Percentiles rank a stretch among this genome's conserved stretches.
phyloP scores from a whole-genome alignment of 2,888 invertebrate genomes.

The Scelioninae gen. 1 region DNA sequence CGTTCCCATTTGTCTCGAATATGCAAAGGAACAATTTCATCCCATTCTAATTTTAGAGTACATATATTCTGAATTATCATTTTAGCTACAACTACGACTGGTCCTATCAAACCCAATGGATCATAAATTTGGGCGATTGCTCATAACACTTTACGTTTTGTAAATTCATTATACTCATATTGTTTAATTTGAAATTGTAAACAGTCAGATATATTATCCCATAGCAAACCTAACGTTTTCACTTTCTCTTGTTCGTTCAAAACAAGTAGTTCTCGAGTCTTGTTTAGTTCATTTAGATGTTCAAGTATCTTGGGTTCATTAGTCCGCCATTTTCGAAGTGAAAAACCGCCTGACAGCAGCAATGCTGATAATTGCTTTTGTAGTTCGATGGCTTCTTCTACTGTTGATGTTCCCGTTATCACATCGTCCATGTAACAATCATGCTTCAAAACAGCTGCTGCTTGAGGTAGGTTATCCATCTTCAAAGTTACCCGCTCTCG shows the following conservation, averaged over 20 bases:
- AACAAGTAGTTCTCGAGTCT: too few relatives aligned
- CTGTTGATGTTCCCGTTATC: not conserved
- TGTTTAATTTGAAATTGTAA: conserved; percentile 38
- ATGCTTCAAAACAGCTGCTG: not conserved
- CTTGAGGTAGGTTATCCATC: not conserved
- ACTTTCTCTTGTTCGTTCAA: too few relatives aligned
- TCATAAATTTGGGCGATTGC: conserved; percentile 66
- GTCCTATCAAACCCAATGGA: conserved; percentile 58
- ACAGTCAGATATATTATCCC: conserved; percentile 56
- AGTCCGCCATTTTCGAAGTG: not conserved
- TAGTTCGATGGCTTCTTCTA: not conserved
- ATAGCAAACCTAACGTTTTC: conserved; percentile 47
- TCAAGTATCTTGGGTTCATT: too few relatives aligned
- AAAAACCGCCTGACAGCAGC: not conserved
- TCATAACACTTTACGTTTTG: conserved; percentile 55
- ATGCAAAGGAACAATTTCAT: conserved; percentile 21
- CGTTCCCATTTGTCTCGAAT: conserved; percentile 12
- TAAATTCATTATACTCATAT: not conserved
- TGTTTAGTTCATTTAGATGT: too few relatives aligned
- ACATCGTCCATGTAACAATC: conserved; percentile 17
- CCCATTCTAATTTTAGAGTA: conserved; percentile 37
- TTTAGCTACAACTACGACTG: conserved; percentile 60
- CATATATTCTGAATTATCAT: conserved; percentile 60
- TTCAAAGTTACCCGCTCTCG: not conserved
- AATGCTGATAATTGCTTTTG: not conserved